These are phyloP conservation scores for Anguilla japonica DNA, from an alignment of 2,113 vertebrate genomes.

Conservation along the genomic window DNA sequence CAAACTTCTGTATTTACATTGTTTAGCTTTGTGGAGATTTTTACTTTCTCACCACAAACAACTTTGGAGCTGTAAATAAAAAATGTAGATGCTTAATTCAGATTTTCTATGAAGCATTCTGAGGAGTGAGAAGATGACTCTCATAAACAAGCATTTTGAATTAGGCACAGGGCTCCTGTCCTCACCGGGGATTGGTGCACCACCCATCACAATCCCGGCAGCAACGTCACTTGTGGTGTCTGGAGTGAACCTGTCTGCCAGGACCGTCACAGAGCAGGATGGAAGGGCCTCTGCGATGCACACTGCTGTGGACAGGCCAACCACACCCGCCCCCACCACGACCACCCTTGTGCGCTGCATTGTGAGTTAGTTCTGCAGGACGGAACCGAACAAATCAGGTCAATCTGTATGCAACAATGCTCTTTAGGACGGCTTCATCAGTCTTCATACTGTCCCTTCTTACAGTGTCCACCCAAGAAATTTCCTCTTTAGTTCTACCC, in stretches of 20 bases:
- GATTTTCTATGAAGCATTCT: neutral
- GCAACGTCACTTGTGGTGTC: slow-evolving; percentile 86
- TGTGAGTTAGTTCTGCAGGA: neutral
- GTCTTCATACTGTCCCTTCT: no score
- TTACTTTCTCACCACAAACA: no score
- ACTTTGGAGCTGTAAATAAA: no score
- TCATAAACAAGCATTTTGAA: neutral
- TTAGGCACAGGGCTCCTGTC: neutral
- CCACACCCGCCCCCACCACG: slow-evolving; percentile 83
- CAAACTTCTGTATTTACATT: no score
- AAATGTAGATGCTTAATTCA: no score
- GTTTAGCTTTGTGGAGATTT: no score
- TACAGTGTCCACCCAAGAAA: no score
- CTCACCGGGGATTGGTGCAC: slow-evolving; percentile 73
- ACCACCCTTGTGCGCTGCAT: slow-evolving; percentile 61
- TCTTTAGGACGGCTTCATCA: no score
- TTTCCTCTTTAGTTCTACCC: no score
- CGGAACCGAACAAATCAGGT: neutral
- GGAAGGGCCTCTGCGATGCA: slow-evolving; percentile 72
- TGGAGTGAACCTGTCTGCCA: slow-evolving; percentile 83
- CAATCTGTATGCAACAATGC: no score
- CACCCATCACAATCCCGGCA: slow-evolving; percentile 82
- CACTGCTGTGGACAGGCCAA: slow-evolving; percentile 85
- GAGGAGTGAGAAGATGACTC: neutral
- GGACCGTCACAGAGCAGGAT: slow-evolving; percentile 69